Conservation (phyloP, 2,888 invertebrate species). For the Coecobrya sp. region DNA sequence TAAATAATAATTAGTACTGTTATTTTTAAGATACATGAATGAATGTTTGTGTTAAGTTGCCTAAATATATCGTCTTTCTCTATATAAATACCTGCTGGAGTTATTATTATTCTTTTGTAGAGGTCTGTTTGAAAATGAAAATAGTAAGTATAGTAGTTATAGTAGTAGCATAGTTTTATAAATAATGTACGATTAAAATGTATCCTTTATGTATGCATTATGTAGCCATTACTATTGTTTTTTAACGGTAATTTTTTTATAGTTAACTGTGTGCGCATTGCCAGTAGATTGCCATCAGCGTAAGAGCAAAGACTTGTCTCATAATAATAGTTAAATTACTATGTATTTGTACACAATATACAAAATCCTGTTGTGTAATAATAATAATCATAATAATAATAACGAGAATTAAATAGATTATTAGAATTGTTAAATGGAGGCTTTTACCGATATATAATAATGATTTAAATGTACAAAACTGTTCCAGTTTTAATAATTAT, state of each 20-base stretch:
- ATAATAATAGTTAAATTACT: not conserved
- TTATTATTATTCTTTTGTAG: not conserved
- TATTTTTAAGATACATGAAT: not conserved
- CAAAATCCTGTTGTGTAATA: constrained; percentile 3
- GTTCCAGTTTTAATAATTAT: too few species aligned
- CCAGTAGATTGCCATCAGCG: constrained; percentile 76
- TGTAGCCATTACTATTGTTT: not conserved
- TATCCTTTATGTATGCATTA: not conserved
- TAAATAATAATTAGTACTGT: not conserved
- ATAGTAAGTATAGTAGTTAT: not conserved
- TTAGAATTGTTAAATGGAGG: too few species aligned
- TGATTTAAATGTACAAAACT: too few species aligned
- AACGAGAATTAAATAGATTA: not conserved
- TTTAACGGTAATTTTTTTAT: constrained; percentile 20
- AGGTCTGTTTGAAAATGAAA: not conserved
- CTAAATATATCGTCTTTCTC: not conserved
- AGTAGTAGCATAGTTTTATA: not conserved
- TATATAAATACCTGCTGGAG: not conserved
- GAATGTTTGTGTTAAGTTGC: not conserved
- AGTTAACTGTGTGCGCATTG: constrained; percentile 66
- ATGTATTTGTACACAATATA: constrained; percentile 1
- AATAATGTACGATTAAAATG: not conserved
- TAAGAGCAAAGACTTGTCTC: constrained; percentile 40
- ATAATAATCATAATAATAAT: not conserved
- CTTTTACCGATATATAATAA: too few species aligned